phyloP scores from a whole-genome alignment of 2,797 vertebrate species.

The Cryptoblepharus egeriae region DNA sequence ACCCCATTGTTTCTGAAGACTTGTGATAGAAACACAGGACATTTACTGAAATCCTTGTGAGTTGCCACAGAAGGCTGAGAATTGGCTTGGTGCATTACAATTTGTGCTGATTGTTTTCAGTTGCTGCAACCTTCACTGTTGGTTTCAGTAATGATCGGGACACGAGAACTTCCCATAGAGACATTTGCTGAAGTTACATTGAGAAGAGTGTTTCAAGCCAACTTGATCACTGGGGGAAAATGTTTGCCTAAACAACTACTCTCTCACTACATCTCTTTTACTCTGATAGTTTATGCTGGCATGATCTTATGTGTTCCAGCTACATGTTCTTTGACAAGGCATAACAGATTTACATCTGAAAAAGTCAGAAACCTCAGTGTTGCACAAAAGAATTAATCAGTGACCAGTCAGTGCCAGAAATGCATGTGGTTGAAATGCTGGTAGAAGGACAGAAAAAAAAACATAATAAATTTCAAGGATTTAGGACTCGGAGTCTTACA shows the following conservation, averaged over 20 bases:
- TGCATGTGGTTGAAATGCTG: slow-evolving; percentile 53
- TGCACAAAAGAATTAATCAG: slow-evolving; percentile 66
- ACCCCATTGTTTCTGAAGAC: not conserved
- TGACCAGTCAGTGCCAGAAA: slow-evolving; percentile 62
- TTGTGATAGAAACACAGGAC: not conserved
- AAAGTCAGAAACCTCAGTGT: slow-evolving; percentile 64
- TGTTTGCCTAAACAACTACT: slow-evolving; percentile 57
- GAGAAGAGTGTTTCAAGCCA: not conserved
- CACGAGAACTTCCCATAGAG: not conserved
- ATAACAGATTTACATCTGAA: slow-evolving; percentile 70
- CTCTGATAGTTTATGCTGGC: slow-evolving; percentile 58
- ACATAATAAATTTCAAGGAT: slow-evolving; percentile 56
- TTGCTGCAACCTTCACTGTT: not conserved
- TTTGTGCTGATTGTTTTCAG: not conserved
- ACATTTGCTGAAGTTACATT: not conserved
- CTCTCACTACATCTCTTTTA: slow-evolving; percentile 46
- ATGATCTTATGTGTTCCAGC: slow-evolving; percentile 65
- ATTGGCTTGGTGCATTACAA: not conserved
- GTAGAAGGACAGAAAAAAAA: slow-evolving; percentile 30
- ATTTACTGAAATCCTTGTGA: not conserved
- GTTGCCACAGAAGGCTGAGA: not conserved
- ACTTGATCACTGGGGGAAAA: slow-evolving; percentile 50
- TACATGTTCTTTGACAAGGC: slow-evolving; percentile 64
- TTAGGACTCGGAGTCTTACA: slow-evolving; percentile 6
- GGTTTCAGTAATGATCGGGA: not conserved